Evolutionary conservation across 2,888 invertebrate genomes (phyloP), one percentile per base, ranked within the genome.

Genomic region (Mythimna vitellina): DNA sequence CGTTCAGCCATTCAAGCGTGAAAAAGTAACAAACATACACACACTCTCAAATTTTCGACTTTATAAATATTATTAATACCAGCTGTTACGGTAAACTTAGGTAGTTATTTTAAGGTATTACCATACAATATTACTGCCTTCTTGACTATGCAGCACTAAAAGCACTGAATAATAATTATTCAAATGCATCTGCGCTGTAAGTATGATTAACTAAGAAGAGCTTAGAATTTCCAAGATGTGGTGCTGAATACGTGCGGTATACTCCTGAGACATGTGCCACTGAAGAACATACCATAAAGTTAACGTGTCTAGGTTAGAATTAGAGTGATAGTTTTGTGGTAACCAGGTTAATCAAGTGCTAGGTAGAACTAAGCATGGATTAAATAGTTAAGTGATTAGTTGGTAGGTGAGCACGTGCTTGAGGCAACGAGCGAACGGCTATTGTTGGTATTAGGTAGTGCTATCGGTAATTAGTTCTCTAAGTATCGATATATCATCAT

Each of bases 131-230:
- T 54, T 61, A 67, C 64, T 61, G 35, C 49, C 66, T 64, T 17
- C 60, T 74, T 51, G 58, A 56, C 42, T 77, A 62, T 72, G 69
- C 72, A 76, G 49, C 65, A 65, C 69, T 32, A 74, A 74, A 76
- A 63, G 71, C 77, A 22, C 72, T 83, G 76, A 70, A 83, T 80
- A 74, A 80, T 79, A 74, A 87, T 81, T 80, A 87, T 85, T 78
- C 75, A 78, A 81, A 85, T 85, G 81, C 82, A 82, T 73, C 65
- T 65, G 70, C 78, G 62, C 73, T 81, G 67, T 73, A 54, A 74
- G 80, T 78, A 61, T 73, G 81, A 84, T 85, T 74, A 83, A 78
- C 78, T 64, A 75, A 80, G 65, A 82, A 70, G 73, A 78, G 82
- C 81, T 85, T 70, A 76, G 69, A 81, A 83, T 78, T 79, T 80